Conservation (phyloP, 2,113 vertebrate genomes). For the Callorhinus ursinus region DNA sequence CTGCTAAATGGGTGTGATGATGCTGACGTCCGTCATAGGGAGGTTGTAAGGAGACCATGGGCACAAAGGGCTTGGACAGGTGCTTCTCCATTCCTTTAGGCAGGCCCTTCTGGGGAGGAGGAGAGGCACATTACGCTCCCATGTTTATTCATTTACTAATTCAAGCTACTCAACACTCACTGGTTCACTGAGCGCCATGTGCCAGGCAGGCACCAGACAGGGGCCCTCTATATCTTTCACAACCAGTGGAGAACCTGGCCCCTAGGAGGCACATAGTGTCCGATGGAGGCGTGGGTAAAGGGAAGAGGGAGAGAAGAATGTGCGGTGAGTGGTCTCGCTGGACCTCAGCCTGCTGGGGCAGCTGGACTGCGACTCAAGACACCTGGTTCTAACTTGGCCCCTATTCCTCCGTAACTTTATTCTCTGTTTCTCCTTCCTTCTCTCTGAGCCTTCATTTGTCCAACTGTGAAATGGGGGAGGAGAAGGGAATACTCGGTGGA, state of each 20-base stretch:
- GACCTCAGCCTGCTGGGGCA: neutral
- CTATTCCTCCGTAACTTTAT: neutral
- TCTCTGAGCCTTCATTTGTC: neutral
- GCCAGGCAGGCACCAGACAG: neutral
- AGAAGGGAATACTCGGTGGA: neutral
- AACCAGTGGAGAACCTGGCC: neutral
- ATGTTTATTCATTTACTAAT: neutral
- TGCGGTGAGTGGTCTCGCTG: fast-evolving
- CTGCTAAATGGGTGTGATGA: neutral
- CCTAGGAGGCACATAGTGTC: fast-evolving
- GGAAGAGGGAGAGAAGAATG: neutral
- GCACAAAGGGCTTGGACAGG: neutral
- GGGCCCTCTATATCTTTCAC: neutral
- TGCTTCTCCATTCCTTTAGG: neutral
- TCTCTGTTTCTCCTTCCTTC: neutral
- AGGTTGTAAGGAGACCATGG: neutral
- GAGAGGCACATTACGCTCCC: neutral
- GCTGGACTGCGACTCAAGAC: no score
- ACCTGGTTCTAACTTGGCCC: neutral
- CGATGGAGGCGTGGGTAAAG: neutral
- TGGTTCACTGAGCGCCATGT: fast-evolving
- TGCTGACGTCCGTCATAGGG: fast-evolving
- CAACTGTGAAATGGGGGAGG: neutral
- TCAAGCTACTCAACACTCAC: neutral
- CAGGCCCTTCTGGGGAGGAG: neutral